These are phyloP conservation scores for Dryobates pubescens DNA, from an alignment of 2,797 vertebrate genomes.

Conservation along the genomic window DNA sequence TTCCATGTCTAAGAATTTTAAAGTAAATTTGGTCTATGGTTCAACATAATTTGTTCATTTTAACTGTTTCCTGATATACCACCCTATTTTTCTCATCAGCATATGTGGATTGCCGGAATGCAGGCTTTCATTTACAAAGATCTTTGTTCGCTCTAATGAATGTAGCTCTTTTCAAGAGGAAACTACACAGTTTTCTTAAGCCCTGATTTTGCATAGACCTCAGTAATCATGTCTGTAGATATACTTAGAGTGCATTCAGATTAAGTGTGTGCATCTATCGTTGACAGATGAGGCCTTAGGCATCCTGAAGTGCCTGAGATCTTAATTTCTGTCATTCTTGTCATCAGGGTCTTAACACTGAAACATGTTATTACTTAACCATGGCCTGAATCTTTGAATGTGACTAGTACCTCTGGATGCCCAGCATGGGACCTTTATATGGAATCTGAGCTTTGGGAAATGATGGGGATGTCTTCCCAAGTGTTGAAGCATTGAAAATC, in stretches of 20 bases:
- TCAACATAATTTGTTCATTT: background rate
- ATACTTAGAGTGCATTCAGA: slow-evolving; percentile 41
- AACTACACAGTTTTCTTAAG: slow-evolving; percentile 42
- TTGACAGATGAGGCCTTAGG: slow-evolving; percentile 55
- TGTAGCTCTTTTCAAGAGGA: slow-evolving; percentile 29
- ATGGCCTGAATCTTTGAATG: slow-evolving; percentile 9
- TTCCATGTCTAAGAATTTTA: background rate
- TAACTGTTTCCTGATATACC: background rate
- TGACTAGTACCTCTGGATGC: background rate
- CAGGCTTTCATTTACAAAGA: slow-evolving; percentile 18
- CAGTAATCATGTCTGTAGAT: slow-evolving; percentile 50
- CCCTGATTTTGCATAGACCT: slow-evolving; percentile 57
- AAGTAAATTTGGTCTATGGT: background rate
- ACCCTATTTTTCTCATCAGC: background rate
- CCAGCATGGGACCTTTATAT: background rate
- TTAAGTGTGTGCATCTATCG: slow-evolving; percentile 43
- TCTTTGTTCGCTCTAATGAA: slow-evolving; percentile 31
- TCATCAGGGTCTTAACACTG: slow-evolving; percentile 51
- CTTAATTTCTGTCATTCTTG: slow-evolving; percentile 58
- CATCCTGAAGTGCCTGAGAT: slow-evolving; percentile 33
- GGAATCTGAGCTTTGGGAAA: background rate
- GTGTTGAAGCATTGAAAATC: background rate
- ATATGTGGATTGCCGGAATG: background rate
- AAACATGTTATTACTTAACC: slow-evolving; percentile 25
- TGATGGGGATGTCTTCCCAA: background rate